Base-by-base conservation (phyloP, 1,140 invertebrate genomes). In the Bemisia tabaci region DNA sequence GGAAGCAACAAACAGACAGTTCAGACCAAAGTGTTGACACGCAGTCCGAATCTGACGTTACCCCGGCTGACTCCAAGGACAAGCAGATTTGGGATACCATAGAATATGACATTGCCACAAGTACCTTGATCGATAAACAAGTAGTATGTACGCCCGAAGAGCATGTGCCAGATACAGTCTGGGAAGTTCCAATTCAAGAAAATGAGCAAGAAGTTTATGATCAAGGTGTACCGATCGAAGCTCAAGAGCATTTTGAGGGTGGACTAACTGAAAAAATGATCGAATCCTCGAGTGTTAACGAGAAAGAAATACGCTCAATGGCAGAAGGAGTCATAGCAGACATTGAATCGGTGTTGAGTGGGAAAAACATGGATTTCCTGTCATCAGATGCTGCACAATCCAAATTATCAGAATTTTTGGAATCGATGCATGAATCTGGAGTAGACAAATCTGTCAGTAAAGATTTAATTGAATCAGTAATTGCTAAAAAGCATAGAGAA, bases 111-210 rank as follows among this genome's bases (percentile, higher is more conserved):
- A 39, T 64, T 39, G 33, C 33, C 17, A 17, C 5, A 48, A 48
- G 5, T 17, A 48, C 5, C 33, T 9, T 9, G 33, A 48, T 9
- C 5, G 33, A 48, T 48, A 48, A 17, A 17, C 33, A 48, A 48
- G 17, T 48, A 9, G 33, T 48, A 9, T 48, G 33, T 71, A 76
- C 82, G 73, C 79, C 82, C 24, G 78, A 82, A 74, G 79, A 83
- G 74, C 78, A 82, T 69, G 77, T 84, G 67, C 78, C 82, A 71
- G 81, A 84, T 69, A 82, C 82, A 67, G 76, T 86, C 62, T 85
- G 85, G 82, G 84, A 86, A 78, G 81, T 84, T 26, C 80, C 84
- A 25, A 73, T 85, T 21, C 80, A 84, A 75, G 80, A 82, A 72
- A 75, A 78, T 26, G 68, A 68, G 12, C 68, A 70, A 65, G 74